Percentiles rank a stretch among this genome's conserved stretches.
Evolutionary conservation across 2,797 vertebrate species (phyloP).

Genomic region (Poecile montanus): DNA sequence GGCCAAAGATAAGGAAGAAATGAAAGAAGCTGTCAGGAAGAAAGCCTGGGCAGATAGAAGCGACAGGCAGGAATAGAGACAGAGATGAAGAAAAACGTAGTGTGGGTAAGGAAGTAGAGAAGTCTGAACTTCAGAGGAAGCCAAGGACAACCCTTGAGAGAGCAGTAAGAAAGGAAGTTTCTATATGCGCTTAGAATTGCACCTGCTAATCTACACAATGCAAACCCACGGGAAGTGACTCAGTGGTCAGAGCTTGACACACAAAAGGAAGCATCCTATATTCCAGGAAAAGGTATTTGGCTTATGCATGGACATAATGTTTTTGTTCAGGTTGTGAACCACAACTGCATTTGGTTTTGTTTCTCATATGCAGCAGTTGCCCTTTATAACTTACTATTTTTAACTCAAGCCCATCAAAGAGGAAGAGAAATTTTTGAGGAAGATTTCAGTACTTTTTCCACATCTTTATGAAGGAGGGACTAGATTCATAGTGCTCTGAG

Average conservation of each 20-base stretch:
- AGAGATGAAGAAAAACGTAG: not conserved
- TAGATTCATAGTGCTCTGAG: not conserved
- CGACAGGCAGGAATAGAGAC: not conserved
- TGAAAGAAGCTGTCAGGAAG: not conserved
- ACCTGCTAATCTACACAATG: slow-evolving; percentile 73
- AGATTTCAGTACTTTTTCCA: not conserved
- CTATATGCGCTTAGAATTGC: slow-evolving; percentile 62
- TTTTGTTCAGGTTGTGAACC: slow-evolving; percentile 37
- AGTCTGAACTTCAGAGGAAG: slow-evolving; percentile 21
- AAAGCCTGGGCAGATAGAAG: not conserved
- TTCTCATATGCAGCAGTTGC: not conserved
- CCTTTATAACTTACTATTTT: slow-evolving; percentile 9
- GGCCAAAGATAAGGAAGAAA: not conserved
- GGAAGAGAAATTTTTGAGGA: not conserved
- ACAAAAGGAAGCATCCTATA: slow-evolving; percentile 66
- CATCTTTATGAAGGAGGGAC: not conserved
- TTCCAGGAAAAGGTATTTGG: slow-evolving; percentile 56
- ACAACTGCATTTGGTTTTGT: not conserved
- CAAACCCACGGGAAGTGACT: slow-evolving; percentile 74
- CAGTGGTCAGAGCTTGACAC: slow-evolving; percentile 61
- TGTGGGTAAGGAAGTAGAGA: not conserved
- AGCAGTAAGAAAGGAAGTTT: slow-evolving; percentile 57
- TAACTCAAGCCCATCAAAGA: not conserved
- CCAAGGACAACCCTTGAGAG: not conserved
- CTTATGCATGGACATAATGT: slow-evolving; percentile 8